phyloP scores from a whole-genome alignment of 2,797 vertebrate genomes.

The Hapalemur alaotrensis region DNA sequence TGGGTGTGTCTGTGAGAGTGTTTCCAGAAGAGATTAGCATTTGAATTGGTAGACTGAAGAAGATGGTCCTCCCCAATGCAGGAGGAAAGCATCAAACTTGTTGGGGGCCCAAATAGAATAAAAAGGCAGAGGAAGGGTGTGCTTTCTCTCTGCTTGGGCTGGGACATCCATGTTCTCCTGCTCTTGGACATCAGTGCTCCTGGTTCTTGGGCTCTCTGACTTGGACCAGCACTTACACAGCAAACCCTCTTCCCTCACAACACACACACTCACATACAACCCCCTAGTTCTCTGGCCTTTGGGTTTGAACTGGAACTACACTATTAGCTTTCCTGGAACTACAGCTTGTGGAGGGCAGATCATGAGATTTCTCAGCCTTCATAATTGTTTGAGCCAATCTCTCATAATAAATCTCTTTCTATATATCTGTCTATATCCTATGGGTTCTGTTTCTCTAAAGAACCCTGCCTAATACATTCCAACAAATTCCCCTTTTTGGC shows the following conservation, averaged over 20 bases:
- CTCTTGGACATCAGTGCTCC: background rate
- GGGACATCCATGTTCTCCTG: background rate
- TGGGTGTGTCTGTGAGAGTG: background rate
- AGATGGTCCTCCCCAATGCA: background rate
- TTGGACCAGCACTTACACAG: background rate
- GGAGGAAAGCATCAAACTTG: background rate
- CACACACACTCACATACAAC: too few relatives aligned
- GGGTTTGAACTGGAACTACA: background rate
- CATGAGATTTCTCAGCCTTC: background rate
- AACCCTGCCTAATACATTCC: too few relatives aligned
- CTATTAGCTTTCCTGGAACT: background rate
- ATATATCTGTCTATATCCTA: background rate
- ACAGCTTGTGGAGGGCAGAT: background rate
- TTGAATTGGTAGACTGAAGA: background rate
- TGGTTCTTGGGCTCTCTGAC: background rate
- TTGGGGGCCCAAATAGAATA: background rate
- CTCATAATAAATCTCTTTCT: background rate
- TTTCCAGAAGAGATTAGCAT: background rate
- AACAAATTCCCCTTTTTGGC: background rate
- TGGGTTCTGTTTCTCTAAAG: background rate
- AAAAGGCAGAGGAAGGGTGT: background rate
- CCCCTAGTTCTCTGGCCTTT: background rate
- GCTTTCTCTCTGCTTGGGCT: background rate
- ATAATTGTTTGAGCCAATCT: background rate
- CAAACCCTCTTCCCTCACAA: background rate